Percentiles rank a stretch among this genome's conserved stretches.
Evolutionary conservation across 2,113 vertebrate genomes (phyloP).

Genomic region (Crotalus tigris): DNA sequence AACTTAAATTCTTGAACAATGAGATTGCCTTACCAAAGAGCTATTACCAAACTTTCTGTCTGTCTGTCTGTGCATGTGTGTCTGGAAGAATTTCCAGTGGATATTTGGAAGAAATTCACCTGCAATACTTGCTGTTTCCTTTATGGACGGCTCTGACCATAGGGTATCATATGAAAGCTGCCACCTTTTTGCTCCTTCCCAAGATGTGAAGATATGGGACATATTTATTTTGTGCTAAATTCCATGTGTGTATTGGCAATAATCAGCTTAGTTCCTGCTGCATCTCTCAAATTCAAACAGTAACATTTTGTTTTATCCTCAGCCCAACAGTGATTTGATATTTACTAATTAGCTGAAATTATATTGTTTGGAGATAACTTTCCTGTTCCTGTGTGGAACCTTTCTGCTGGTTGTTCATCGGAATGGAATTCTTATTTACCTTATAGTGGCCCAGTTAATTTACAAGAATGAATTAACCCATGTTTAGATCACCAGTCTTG

Average conservation of each 20-base stretch:
- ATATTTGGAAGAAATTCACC: not conserved
- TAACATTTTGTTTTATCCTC: not conserved
- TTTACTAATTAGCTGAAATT: not conserved
- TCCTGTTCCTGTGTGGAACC: not conserved
- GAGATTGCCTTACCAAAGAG: rapidly evolving
- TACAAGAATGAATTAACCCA: not conserved
- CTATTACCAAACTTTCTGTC: not conserved
- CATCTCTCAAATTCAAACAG: not conserved
- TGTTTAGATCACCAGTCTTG: not conserved
- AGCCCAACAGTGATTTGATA: not conserved
- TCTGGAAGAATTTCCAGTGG: not conserved
- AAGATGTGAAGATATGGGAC: not conserved
- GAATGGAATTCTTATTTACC: not conserved
- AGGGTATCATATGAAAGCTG: not conserved
- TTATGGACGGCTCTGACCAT: not conserved
- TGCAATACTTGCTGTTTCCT: not conserved
- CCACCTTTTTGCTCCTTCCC: not conserved
- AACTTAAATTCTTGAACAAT: not conserved
- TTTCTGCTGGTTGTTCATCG: not conserved
- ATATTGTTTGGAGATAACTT: not conserved
- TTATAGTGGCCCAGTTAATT: not conserved
- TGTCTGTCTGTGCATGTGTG: not conserved
- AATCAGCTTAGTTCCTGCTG: not conserved
- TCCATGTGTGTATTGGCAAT: not conserved
- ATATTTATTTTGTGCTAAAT: not conserved